Evolutionary conservation across 1,140 invertebrate species (phyloP).

Genomic region (Cotesia typhae): DNA sequence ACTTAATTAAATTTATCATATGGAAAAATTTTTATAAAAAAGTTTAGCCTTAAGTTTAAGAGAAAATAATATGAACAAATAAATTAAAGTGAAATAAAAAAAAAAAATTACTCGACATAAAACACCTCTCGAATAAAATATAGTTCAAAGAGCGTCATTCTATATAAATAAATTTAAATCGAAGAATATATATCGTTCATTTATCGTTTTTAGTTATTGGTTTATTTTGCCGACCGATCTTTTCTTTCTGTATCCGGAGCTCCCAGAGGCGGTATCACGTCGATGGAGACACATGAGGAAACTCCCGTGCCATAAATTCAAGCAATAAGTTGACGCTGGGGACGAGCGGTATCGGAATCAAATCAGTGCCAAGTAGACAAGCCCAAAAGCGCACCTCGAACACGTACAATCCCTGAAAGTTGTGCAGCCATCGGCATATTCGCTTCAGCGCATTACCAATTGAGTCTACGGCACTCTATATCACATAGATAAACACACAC

Average conservation of each 20-base stretch:
- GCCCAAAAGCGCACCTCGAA: conserved; percentile 27
- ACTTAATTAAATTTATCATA: too few relatives aligned
- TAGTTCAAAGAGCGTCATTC: too few relatives aligned
- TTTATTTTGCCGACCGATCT: neutral
- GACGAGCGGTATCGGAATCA: conserved; percentile 38
- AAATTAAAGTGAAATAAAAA: too few relatives aligned
- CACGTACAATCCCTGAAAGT: conserved; percentile 34
- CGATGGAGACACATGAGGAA: conserved; percentile 29
- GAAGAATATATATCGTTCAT: too few relatives aligned
- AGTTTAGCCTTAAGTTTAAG: too few relatives aligned
- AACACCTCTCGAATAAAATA: too few relatives aligned
- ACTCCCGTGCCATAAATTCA: conserved; percentile 38
- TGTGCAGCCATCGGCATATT: conserved; percentile 35
- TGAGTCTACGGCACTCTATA: conserved; percentile 28
- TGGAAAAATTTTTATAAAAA: too few relatives aligned
- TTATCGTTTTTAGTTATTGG: neutral
- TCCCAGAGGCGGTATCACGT: conserved; percentile 25
- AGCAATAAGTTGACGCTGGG: conserved; percentile 37
- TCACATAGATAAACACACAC: conserved; percentile 13
- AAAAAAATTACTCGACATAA: too few relatives aligned
- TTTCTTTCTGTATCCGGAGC: neutral
- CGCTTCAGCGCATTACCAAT: conserved; percentile 29
- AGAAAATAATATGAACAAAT: too few relatives aligned
- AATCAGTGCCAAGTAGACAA: conserved; percentile 41
- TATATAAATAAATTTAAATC: too few relatives aligned